Base-by-base conservation (phyloP, 2,113 vertebrate genomes). In the Orycteropus afer region DNA sequence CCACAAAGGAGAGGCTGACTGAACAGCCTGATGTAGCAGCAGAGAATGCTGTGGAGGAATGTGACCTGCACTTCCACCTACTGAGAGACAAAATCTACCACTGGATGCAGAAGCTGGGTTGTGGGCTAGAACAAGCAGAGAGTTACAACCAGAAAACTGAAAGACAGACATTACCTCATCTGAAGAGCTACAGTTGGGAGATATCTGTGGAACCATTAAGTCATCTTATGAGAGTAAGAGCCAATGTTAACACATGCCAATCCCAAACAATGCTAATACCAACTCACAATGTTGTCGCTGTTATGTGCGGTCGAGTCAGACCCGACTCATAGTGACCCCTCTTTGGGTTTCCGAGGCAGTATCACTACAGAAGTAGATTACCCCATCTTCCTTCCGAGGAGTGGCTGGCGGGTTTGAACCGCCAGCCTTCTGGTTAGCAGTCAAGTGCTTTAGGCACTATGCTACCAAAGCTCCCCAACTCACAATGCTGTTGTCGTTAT, bases 211-310 rank as follows among this genome's bases (percentile, higher is more conserved):
- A 90, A 42, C 14, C 45, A 53, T 23, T 59, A 76, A 61, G 18
- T 8, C 34, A 76, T 69, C n/a, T 49, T 37, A 22, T 1, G 29
- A 71, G 74, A 53, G 15, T 85, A 63, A 73, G 17, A 18, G 25
- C 45, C 57, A 37, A 34, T 20, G 9, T 78, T 29, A 37, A 69
- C 25, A 45, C 10, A 23, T 20, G 3, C 45, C 53, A 53, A 29
- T 23, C 1, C 1, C 22, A 4, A 27, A 73, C 11, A n/a, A 1
- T 0, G 1, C 45, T 22, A 37, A 22, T 0, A 37, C 22, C 51
- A 57, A 53, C 34, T 53, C 61, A 29, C 9, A 7, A 9, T 10
- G 15, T 59, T 18, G 42, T 34, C 3, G n/a, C n/a, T n/a, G n/a
- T n/a, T n/a, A n/a, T n/a, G n/a, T n/a, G n/a, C n/a, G n/a, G n/a